Conservation (phyloP, 1,140 invertebrate species). For the Rhopalosiphum padi region DNA sequence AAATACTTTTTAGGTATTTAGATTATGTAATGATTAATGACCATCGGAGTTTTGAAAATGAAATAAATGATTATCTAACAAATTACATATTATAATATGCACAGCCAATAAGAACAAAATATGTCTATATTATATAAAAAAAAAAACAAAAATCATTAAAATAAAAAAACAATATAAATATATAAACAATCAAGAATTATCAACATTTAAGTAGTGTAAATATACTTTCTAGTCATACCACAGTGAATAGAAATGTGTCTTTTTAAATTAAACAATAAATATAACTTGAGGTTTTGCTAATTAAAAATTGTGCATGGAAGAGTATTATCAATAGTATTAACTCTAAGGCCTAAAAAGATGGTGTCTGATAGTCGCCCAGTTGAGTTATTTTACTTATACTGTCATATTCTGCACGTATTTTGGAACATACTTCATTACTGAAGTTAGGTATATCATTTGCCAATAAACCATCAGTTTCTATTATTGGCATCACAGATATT, state of each 20-base stretch:
- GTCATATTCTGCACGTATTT: conserved; percentile 43
- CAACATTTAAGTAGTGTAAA: conserved; percentile 5
- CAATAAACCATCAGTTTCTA: conserved; percentile 45
- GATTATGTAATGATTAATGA: background rate
- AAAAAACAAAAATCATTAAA: background rate
- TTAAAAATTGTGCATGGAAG: conserved; percentile 30
- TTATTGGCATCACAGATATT: conserved; percentile 45
- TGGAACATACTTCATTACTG: background rate
- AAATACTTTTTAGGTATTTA: conserved; percentile 39
- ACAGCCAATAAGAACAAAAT: conserved; percentile 49
- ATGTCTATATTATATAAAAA: background rate
- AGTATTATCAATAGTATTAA: background rate
- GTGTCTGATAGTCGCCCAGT: conserved; percentile 47
- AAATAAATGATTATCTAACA: conserved; percentile 33
- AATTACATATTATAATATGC: background rate
- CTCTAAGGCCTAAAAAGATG: background rate
- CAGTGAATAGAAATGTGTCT: background rate
- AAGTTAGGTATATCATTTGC: background rate
- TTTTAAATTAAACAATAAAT: background rate
- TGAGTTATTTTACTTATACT: conserved; percentile 42
- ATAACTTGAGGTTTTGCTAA: background rate
- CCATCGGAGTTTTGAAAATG: background rate
- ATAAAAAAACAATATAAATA: background rate
- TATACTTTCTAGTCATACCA: background rate
- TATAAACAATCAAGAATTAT: conserved; percentile 15